Evolutionary conservation across 2,888 invertebrate genomes (phyloP).

Genomic region (Zaprionus obscuricornis): DNA sequence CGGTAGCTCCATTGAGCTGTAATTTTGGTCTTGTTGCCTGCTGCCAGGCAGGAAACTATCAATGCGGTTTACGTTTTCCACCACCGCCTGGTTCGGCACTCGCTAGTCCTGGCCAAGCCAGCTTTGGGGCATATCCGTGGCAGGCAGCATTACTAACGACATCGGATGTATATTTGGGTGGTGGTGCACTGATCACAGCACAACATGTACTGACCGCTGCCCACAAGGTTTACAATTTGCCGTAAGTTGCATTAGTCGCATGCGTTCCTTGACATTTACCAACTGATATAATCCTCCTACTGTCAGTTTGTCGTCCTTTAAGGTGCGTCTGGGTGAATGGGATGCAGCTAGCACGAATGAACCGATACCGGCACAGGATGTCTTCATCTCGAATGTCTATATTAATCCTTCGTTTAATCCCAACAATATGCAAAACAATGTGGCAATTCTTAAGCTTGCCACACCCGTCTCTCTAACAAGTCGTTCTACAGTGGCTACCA

Average conservation of each 20-base stretch:
- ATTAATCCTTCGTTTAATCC: constrained; percentile 88
- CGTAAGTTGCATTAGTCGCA: constrained; percentile 83
- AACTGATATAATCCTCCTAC: not conserved
- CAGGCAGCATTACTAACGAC: constrained; percentile 86
- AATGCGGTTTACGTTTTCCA: constrained; percentile 80
- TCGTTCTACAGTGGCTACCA: constrained; percentile 86
- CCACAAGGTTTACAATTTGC: constrained; percentile 86
- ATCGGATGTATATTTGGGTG: constrained; percentile 88
- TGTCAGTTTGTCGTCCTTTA: constrained; percentile 83
- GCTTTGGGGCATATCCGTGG: constrained; percentile 90
- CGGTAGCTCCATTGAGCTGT: constrained; percentile 60
- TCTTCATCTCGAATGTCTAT: constrained; percentile 85
- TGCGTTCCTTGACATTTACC: not conserved
- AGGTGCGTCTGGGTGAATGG: constrained; percentile 91
- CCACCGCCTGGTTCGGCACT: constrained; percentile 80
- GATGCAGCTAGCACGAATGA: constrained; percentile 87
- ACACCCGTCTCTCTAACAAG: constrained; percentile 85
- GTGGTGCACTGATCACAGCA: constrained; percentile 88
- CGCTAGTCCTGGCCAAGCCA: constrained; percentile 85
- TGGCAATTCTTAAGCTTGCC: constrained; percentile 90
- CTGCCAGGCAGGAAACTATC: constrained; percentile 79
- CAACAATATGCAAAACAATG: constrained; percentile 90
- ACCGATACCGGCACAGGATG: constrained; percentile 87
- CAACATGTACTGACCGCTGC: constrained; percentile 89
- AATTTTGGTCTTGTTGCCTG: constrained; percentile 75